Conservation (phyloP, 1,140 invertebrate genomes). For the Brachionus sp. region DNA sequence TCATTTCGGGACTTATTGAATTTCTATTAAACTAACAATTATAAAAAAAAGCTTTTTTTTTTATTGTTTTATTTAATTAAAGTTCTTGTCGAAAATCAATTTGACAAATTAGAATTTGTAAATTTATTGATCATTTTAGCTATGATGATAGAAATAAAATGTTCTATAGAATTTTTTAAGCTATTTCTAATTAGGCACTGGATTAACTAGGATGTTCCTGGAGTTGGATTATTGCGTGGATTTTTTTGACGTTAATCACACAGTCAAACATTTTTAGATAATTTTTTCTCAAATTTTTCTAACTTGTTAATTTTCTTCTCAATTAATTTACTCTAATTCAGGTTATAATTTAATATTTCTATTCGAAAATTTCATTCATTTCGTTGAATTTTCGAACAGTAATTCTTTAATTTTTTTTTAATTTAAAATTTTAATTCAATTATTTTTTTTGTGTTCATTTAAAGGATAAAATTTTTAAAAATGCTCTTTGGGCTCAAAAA, state of each 20-base stretch:
- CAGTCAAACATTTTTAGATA: not conserved
- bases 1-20: conserved; percentile 13
- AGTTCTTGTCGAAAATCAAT: conserved; percentile 16
- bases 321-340: too few relatives aligned
- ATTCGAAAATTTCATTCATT: too few relatives aligned
- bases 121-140: not conserved
- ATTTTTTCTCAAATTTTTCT: not conserved
- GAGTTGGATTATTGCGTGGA: not conserved
- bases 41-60: not conserved
- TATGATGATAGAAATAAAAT: not conserved
- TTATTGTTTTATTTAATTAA: conserved; percentile 33
- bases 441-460: too few relatives aligned
- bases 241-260: not conserved
- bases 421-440: too few relatives aligned
- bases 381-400: too few relatives aligned
- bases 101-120: conserved; percentile 1
- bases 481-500: too few relatives aligned
- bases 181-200: not conserved
- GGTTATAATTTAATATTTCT: too few relatives aligned
- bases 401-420: too few relatives aligned
- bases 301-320: not conserved
- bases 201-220: not conserved
- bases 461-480: too few relatives aligned
- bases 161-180: not conserved
- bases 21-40: conserved; percentile 24